These are phyloP conservation scores for Atherinomorus stipes DNA, from an alignment of 2,113 vertebrate species.

Conservation along the genomic window DNA sequence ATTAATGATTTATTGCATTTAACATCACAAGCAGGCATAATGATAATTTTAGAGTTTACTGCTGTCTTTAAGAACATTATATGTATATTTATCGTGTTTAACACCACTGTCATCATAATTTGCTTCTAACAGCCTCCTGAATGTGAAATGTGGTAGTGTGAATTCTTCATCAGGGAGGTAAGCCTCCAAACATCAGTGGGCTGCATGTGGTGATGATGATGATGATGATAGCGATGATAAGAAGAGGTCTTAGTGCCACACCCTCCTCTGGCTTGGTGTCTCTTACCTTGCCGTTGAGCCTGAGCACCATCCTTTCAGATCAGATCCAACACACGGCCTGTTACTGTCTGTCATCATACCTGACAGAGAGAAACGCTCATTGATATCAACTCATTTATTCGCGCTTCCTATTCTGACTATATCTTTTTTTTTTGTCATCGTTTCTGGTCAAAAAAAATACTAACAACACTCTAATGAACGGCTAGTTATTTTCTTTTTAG, in stretches of 20 bases:
- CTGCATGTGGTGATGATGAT: not conserved
- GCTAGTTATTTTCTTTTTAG: not conserved
- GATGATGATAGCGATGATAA: not conserved
- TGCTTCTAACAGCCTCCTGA: no score
- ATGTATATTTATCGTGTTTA: no score
- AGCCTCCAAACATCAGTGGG: no score
- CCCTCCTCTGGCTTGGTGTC: not conserved
- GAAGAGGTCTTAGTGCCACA: slow-evolving; percentile 8
- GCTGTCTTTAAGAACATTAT: no score
- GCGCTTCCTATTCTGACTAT: not conserved
- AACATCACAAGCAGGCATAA: not conserved
- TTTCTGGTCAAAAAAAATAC: no score
- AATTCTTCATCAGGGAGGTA: no score
- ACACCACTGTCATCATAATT: no score
- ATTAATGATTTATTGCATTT: no score
- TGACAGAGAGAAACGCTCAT: slow-evolving; percentile 1
- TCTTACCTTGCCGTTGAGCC: slow-evolving; percentile 77
- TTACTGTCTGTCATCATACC: slow-evolving; percentile 62
- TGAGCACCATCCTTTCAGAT: slow-evolving; percentile 75
- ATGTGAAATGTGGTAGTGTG: no score
- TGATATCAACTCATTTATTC: not conserved
- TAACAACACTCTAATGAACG: not conserved
- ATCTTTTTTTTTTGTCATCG: not conserved
- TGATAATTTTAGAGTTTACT: no score
- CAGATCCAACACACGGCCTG: slow-evolving; percentile 31